Evolutionary conservation across 2,113 vertebrate species (phyloP).

Genomic region (Oreochromis tanganicae): DNA sequence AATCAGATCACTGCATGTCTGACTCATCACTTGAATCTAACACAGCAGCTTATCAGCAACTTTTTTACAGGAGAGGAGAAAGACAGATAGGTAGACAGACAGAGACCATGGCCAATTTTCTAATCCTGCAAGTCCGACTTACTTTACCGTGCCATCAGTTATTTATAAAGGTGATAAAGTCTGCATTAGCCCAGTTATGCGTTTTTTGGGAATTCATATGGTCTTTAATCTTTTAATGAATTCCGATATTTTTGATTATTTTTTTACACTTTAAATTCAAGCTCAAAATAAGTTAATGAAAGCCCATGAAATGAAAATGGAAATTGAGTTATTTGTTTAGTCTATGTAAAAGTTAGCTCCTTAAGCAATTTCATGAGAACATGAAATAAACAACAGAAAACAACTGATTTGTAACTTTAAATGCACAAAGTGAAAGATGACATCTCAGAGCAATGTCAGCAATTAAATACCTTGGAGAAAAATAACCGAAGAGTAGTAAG

Average conservation of each 20-base stretch:
- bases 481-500: not conserved
- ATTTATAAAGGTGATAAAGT: not conserved
- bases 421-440: not conserved
- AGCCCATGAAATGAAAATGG: not conserved
- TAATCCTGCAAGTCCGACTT: not conserved
- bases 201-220: not conserved
- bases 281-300: not conserved
- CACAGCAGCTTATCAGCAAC: slow-evolving; percentile 10
- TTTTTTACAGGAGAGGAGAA: slow-evolving; percentile 1
- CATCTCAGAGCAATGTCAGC: not conserved
- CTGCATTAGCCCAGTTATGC: not conserved
- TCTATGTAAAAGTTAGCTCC: not conserved
- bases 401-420: not conserved
- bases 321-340: not conserved
- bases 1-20: slow-evolving; percentile 7
- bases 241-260: not conserved
- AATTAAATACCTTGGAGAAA: slow-evolving; percentile 11
- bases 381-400: not conserved
- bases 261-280: not conserved
- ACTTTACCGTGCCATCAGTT: not conserved
- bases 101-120: not conserved
- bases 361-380: not conserved
- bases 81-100: not conserved
- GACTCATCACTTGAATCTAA: slow-evolving; percentile 42
- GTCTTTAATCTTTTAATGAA: not conserved